Evolutionary conservation across 2,113 vertebrate species (phyloP).

Genomic region (Formicarius rufipectus): DNA sequence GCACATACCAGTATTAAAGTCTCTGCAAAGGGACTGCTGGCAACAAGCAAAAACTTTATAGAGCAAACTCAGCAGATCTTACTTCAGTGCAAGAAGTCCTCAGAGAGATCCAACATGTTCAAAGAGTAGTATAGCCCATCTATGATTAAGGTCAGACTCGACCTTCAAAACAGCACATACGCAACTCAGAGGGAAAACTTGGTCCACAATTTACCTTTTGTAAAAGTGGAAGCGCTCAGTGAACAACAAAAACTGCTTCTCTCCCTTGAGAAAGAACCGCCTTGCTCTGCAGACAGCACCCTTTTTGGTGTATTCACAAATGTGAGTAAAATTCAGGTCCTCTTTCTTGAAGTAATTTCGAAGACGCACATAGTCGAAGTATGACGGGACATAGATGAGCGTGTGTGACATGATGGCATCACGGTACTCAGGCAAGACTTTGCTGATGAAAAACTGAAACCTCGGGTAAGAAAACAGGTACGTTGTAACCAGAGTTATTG

Average conservation of each 20-base stretch:
- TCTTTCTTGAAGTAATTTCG: conserved; percentile 94
- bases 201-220: conserved; percentile 80
- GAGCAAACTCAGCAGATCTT: not conserved
- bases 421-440: conserved; percentile 91
- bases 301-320: conserved; percentile 89
- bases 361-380: conserved; percentile 94
- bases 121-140: not conserved
- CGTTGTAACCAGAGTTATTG: not conserved
- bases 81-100: not conserved
- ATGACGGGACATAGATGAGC: conserved; percentile 89
- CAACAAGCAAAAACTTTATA: not conserved
- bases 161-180: not conserved
- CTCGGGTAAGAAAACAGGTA: conserved; percentile 56
- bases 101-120: not conserved
- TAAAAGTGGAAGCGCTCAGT: conserved; percentile 98
- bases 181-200: not conserved
- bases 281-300: conserved; percentile 84
- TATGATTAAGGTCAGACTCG: not conserved
- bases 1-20: not conserved
- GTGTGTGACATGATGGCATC: conserved; percentile 97
- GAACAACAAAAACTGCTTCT: conserved; percentile 89
- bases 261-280: conserved; percentile 87
- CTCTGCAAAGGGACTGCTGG: not conserved
- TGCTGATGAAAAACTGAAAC: conserved; percentile 90
- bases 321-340: conserved; percentile 84